Evolutionary conservation across 2,797 vertebrate genomes (phyloP).

Genomic region (Pelodytes ibericus): DNA sequence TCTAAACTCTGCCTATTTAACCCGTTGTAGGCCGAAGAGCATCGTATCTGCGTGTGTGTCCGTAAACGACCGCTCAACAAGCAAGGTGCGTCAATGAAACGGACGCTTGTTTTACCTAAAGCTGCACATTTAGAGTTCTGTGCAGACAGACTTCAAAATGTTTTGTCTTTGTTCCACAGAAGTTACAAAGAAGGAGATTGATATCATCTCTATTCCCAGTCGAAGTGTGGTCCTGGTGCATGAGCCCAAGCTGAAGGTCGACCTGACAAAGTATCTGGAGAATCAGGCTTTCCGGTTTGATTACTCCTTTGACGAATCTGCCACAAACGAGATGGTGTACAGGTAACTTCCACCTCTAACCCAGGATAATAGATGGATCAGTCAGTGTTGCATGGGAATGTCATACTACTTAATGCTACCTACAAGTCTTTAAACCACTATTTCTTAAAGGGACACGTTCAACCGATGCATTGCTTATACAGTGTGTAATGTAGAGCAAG

Average conservation of each 20-base stretch:
- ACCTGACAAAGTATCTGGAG: constrained; percentile 95
- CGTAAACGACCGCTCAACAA: constrained; percentile 94
- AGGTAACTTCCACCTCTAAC: no score
- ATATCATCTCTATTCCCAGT: constrained; percentile 90
- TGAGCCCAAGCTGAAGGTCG: constrained; percentile 95
- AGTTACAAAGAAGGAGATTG: constrained; percentile 87
- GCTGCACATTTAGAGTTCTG: neutral
- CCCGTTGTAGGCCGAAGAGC: constrained; percentile 79
- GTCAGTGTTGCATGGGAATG: no score
- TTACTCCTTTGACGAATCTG: constrained; percentile 87
- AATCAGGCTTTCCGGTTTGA: constrained; percentile 94
- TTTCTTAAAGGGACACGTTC: no score
- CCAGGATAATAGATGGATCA: no score
- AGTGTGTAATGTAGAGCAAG: no score
- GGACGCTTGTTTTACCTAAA: no score
- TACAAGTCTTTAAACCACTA: no score
- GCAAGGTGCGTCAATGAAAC: constrained; percentile 80
- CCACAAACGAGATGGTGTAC: constrained; percentile 91
- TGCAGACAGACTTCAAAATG: no score
- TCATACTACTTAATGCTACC: no score
- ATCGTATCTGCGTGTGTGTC: constrained; percentile 92
- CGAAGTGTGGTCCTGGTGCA: constrained; percentile 86
- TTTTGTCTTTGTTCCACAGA: constrained; percentile 71
- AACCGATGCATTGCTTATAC: no score
- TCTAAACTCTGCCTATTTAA: no score